These are phyloP conservation scores for Montipora foliosa DNA, from an alignment of 64 coral and sea anemone species.

Conservation along the genomic window DNA sequence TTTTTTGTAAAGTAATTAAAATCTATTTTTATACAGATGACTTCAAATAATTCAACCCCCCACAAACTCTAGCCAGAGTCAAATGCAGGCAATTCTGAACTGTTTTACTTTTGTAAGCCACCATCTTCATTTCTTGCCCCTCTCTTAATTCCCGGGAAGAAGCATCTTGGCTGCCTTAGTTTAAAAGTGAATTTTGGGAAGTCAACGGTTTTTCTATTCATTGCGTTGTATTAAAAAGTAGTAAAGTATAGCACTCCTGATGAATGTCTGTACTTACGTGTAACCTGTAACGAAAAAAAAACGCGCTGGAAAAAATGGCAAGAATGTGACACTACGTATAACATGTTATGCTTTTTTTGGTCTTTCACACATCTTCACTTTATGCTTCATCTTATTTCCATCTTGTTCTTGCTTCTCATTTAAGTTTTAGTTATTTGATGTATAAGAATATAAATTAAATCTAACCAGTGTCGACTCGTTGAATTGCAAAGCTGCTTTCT, in stretches of 20 bases:
- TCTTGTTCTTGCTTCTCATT: neutral
- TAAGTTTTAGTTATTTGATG: neutral
- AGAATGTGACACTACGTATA: conserved; percentile 10
- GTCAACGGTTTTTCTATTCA: neutral
- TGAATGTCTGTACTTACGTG: conserved; percentile 21
- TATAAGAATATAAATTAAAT: neutral
- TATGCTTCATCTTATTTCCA: neutral
- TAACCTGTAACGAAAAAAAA: conserved; percentile 8
- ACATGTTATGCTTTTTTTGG: neutral
- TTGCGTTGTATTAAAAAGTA: neutral
- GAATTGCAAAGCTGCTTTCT: neutral
- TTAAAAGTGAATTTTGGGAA: neutral
- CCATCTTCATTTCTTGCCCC: too few species aligned
- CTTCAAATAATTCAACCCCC: too few species aligned
- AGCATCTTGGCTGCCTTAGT: too few species aligned
- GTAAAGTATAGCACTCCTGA: conserved; percentile 52
- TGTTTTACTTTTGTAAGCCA: too few species aligned
- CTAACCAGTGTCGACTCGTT: conserved; percentile 40
- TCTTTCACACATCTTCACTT: neutral
- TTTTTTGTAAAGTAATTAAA: too few species aligned
- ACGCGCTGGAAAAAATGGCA: neutral
- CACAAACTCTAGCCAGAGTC: too few species aligned
- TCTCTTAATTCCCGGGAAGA: too few species aligned
- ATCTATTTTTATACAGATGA: too few species aligned
- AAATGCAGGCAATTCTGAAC: too few species aligned